Evolutionary conservation across 2,113 vertebrate genomes (phyloP), one percentile per base, ranked within the genome.

Genomic region (Urocolius indicus): DNA sequence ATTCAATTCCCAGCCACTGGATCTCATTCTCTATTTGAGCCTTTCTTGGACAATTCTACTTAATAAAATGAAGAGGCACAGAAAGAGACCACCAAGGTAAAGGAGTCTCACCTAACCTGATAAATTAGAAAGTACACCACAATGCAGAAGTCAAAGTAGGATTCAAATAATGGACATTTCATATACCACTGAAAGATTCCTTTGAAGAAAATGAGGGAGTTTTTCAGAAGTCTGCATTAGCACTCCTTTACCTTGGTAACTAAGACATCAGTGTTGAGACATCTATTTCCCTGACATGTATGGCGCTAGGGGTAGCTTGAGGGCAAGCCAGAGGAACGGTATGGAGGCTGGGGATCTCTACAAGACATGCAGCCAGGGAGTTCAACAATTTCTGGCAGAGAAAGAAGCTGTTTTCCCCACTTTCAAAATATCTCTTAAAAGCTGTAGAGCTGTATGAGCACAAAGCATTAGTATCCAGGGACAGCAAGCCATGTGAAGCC

Each of bases 341-440:
- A 36, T 1, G 34, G 74, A 89, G 57, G 21, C 14, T 72, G 48
- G 46, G 65, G 41, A 62, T 34, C 43, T 79, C 46, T 43, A 16
- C 6, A 36, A 84, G 45, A 55, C 8, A 32, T 7, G 0, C 2
- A 23, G 1, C 81, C 67, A 83, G 41, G 77, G 67, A 75, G 21
- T 2, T 36, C 59, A 38, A 5, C 18, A 41, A 34, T 6, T 87
- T 67, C 78, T 89, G 79, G 61, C 65, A 87, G 38, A 54, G 72
- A 23, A 82, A 57, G 54, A 36, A 79, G 54, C 51, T n/a, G 27
- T 63, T 34, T 72, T 69, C 34, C 51, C 43, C 73, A 21, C 51
- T 34, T 54, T 7, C 11, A 71, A 54, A 91, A 91, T 66, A 6
- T 75, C 68, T 15, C 76, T 87, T 89, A 49, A 80, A 94, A 93